phyloP scores from a whole-genome alignment of 2,113 vertebrate species.

The Suncus etruscus region DNA sequence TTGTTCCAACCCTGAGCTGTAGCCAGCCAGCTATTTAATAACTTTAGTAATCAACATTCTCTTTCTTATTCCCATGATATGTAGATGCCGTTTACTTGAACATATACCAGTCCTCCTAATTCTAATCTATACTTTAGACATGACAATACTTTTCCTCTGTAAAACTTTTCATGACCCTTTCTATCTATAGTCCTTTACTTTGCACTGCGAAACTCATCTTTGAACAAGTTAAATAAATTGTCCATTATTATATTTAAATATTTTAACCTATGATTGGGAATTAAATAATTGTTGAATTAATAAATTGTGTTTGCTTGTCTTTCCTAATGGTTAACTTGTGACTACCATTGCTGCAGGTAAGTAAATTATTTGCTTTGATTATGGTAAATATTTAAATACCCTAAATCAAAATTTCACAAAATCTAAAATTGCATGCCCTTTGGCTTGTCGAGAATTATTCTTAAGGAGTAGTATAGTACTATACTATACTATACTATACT shows the following conservation, averaged over 20 bases:
- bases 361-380: conserved; percentile 54
- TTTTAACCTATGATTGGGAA: not conserved
- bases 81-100: not conserved
- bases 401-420: conserved; percentile 57
- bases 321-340: conserved; percentile 39
- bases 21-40: not conserved
- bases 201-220: not conserved
- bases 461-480: not conserved
- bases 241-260: conserved; percentile 45
- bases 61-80: not conserved
- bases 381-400: conserved; percentile 54
- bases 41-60: not conserved
- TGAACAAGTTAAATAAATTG: not conserved
- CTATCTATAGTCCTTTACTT: not conserved
- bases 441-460: conserved; percentile 27
- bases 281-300: conserved; percentile 44
- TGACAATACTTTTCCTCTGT: not conserved
- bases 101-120: not conserved
- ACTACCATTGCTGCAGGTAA: not conserved
- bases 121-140: not conserved
- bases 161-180: conserved; percentile 27
- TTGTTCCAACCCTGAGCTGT: not conserved
- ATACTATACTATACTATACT: too few relatives aligned
- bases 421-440: conserved; percentile 1
- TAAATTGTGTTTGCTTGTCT: not conserved